Percentiles rank a stretch among this genome's conserved stretches.
phyloP scores from a whole-genome alignment of 1,140 invertebrate genomes.

The Panulirus ornatus region DNA sequence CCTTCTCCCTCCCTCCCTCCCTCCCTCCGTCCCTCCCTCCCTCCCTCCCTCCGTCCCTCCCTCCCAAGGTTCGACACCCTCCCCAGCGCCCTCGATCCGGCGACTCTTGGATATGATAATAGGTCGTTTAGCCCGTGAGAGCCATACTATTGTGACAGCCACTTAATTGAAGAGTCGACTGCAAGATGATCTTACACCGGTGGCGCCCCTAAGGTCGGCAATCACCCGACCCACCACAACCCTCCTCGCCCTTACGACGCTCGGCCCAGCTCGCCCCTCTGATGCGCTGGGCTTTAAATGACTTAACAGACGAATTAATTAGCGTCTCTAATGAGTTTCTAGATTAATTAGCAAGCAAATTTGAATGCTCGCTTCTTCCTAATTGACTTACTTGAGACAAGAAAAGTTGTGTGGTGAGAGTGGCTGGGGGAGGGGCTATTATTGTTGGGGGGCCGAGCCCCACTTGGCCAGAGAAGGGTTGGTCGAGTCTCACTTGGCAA shows the following conservation, averaged over 20 bases:
- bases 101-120: conserved; percentile 71
- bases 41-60: background rate
- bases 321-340: conserved; percentile 70
- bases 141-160: conserved; percentile 69
- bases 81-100: background rate
- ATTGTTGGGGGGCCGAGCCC: no score
- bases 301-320: conserved; percentile 72
- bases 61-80: background rate
- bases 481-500: no score
- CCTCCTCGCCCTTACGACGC: conserved; percentile 10
- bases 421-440: background rate
- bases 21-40: background rate
- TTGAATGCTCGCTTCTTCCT: conserved; percentile 69
- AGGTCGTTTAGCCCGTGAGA: conserved; percentile 63
- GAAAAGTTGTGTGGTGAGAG: conserved; percentile 42
- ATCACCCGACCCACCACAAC: background rate
- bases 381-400: conserved; percentile 70
- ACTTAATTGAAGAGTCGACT: conserved; percentile 58
- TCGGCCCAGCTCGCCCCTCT: background rate
- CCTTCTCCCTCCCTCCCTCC: background rate
- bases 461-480: no score
- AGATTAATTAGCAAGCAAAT: conserved; percentile 72
- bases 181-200: conserved; percentile 26
- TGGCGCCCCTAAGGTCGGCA: background rate
- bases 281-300: conserved; percentile 45